Evolutionary conservation across 2,888 invertebrate species (phyloP).

Genomic region (Agrochola macilenta): DNA sequence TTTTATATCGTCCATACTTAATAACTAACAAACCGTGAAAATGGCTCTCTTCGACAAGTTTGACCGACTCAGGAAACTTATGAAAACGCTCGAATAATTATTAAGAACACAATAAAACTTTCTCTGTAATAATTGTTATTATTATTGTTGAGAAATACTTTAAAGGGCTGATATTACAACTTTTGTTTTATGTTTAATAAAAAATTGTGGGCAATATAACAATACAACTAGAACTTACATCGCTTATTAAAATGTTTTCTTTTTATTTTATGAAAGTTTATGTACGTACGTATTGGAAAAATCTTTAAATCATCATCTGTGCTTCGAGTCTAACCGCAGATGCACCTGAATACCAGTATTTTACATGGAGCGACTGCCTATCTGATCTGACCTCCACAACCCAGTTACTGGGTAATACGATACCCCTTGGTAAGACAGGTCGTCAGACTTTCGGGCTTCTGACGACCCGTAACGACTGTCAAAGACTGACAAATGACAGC

Average conservation of each 20-base stretch:
- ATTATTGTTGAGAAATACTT: constrained; percentile 17
- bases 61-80: constrained; percentile 8
- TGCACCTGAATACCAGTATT: too few species aligned
- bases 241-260: not conserved
- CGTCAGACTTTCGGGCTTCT: too few species aligned
- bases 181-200: not conserved
- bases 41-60: constrained; percentile 20
- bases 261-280: not conserved
- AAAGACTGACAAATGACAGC: too few species aligned
- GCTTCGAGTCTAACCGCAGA: too few species aligned
- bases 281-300: not conserved
- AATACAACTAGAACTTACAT: not conserved
- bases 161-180: not conserved
- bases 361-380: too few species aligned
- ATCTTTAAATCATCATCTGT: too few species aligned
- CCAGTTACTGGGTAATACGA: too few species aligned
- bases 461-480: too few species aligned
- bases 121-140: constrained; percentile 13
- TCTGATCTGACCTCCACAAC: too few species aligned
- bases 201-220: too few species aligned
- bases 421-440: too few species aligned
- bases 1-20: not conserved
- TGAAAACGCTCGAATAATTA: constrained; percentile 49
- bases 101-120: constrained; percentile 45
- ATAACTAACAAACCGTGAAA: constrained; percentile 16